Conservation (phyloP, 2,888 invertebrate species). For the Odontocolon sp. region DNA sequence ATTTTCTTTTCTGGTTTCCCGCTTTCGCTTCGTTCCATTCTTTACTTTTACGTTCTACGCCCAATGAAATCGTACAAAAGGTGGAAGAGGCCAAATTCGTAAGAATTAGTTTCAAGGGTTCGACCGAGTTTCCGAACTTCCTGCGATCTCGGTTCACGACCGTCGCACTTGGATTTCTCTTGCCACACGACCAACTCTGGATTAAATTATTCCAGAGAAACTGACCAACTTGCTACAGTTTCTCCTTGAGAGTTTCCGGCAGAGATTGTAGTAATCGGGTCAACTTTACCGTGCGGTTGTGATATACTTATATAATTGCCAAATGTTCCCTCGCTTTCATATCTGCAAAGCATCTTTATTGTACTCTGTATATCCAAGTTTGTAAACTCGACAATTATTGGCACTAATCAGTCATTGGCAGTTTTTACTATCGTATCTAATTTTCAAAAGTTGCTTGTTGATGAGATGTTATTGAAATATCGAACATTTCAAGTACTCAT, state of each 20-base stretch:
- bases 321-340: not conserved
- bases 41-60: constrained; percentile 7
- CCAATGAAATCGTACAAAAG: constrained; percentile 15
- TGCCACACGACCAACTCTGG: too few species aligned
- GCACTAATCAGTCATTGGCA: too few species aligned
- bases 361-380: not conserved
- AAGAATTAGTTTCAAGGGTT: constrained; percentile 47
- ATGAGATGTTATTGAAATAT: too few species aligned
- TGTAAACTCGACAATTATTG: too few species aligned
- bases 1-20: too few species aligned
- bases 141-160: constrained; percentile 3
- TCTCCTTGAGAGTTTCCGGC: too few species aligned
- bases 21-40: not conserved
- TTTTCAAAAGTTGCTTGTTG: too few species aligned
- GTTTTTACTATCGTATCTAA: too few species aligned
- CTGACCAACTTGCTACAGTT: not conserved
- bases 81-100: too few species aligned
- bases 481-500: too few species aligned
- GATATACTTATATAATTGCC: not conserved
- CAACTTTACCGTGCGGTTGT: not conserved
- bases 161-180: not conserved
- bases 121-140: constrained; percentile 39
- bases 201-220: too few species aligned
- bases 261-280: too few species aligned
- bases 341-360: not conserved